Percentiles rank a stretch among this genome's conserved stretches.
phyloP scores from a whole-genome alignment of 2,888 invertebrate species.

The Chrysotoxum bicinctum region DNA sequence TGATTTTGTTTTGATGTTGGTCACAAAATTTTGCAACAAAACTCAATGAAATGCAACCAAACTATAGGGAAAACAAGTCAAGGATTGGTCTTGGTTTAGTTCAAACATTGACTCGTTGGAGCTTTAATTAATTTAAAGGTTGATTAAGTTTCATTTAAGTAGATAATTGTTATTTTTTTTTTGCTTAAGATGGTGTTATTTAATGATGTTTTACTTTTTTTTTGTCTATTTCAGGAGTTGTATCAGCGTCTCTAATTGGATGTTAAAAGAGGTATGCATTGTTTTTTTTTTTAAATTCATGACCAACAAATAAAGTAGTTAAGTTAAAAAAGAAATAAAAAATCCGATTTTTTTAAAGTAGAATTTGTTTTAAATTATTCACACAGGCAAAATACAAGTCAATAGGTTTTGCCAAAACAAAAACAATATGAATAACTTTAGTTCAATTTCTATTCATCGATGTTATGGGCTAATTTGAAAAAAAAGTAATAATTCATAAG shows the following conservation, averaged over 20 bases:
- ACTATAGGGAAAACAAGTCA: neutral
- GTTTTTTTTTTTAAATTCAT: neutral
- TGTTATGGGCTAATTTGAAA: too few species aligned
- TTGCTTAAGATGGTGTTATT: neutral
- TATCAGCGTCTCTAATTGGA: neutral
- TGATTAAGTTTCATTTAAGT: neutral
- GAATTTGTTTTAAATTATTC: too few species aligned
- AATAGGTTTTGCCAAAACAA: too few species aligned
- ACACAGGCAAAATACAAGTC: too few species aligned
- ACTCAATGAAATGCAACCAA: neutral
- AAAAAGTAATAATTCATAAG: too few species aligned
- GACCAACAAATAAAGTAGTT: too few species aligned
- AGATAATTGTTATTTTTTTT: neutral
- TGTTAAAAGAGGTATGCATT: neutral
- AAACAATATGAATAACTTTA: too few species aligned
- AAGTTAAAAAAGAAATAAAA: too few species aligned
- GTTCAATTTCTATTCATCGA: too few species aligned
- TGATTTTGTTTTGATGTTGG: constrained; percentile 10
- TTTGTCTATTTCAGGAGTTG: constrained; percentile 17
- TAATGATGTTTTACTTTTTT: constrained; percentile 1
- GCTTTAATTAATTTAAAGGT: neutral
- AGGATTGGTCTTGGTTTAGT: neutral
- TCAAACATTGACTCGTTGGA: neutral
- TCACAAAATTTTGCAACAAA: constrained; percentile 2
- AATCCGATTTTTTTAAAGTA: too few species aligned